Conservation (phyloP, 2,888 invertebrate genomes). For the Craniophora ligustri region DNA sequence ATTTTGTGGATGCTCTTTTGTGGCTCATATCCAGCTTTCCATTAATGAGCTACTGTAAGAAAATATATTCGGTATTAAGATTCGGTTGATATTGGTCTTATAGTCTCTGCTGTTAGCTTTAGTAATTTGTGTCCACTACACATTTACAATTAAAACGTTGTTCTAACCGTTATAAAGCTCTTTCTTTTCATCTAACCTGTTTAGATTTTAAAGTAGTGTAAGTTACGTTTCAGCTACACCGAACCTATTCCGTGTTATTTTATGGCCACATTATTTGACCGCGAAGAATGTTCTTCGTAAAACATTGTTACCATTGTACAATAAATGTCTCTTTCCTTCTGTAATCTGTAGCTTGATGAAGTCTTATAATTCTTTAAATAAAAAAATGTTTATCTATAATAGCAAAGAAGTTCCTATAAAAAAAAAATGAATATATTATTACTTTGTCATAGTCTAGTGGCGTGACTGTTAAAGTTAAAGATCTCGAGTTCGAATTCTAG, state of each 20-base stretch:
- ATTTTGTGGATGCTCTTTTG: not conserved
- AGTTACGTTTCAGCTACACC: conserved; percentile 22
- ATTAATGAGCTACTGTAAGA: no score
- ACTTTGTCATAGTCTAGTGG: no score
- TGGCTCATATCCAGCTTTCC: not conserved
- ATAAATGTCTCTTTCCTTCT: no score
- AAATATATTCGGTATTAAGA: no score
- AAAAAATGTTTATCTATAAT: not conserved
- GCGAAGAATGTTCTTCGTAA: conserved; percentile 28
- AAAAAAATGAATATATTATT: not conserved
- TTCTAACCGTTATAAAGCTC: not conserved
- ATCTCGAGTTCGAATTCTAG: no score
- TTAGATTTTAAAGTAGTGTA: conserved; percentile 19
- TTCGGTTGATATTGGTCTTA: conserved; percentile 16
- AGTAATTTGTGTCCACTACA: not conserved
- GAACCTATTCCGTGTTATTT: conserved; percentile 40
- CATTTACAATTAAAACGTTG: not conserved
- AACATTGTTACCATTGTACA: conserved; percentile 29
- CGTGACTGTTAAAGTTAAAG: no score
- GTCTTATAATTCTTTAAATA: conserved; percentile 4
- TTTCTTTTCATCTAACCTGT: conserved; percentile 9
- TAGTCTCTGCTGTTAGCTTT: not conserved
- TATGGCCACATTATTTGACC: conserved; percentile 46
- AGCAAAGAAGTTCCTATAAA: not conserved
- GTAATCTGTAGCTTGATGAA: not conserved